These are phyloP conservation scores for Linnaemya tessellans DNA, from an alignment of 2,888 invertebrate genomes.

Conservation along the genomic window DNA sequence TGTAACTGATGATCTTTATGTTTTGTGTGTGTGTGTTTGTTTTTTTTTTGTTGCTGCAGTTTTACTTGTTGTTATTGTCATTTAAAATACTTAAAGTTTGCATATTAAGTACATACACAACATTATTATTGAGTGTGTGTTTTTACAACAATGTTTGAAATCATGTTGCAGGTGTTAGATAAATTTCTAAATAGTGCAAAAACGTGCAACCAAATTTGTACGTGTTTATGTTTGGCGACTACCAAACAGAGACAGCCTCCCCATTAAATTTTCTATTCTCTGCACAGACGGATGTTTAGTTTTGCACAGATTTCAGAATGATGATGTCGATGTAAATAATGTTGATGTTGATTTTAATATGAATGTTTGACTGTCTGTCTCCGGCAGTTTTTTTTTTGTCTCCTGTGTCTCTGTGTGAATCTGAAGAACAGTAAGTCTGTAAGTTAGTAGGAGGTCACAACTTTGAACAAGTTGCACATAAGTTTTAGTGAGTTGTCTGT, in stretches of 20 bases:
- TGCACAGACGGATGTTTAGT: neutral
- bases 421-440: conserved; percentile 43
- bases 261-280: neutral
- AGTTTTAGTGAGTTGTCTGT: conserved; percentile 47
- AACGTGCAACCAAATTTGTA: conserved; percentile 74
- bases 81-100: conserved; percentile 45
- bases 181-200: conserved; percentile 75
- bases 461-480: conserved; percentile 64
- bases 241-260: conserved; percentile 13
- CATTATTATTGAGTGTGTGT: conserved; percentile 26
- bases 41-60: neutral
- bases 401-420: conserved; percentile 46
- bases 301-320: conserved; percentile 38
- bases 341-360: conserved; percentile 67
- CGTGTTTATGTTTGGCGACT: conserved; percentile 66
- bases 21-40: neutral
- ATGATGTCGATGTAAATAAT: conserved; percentile 67
- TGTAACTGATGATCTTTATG: conserved; percentile 46
- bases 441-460: conserved; percentile 69
- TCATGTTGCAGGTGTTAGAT: conserved; percentile 74
- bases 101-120: conserved; percentile 37
- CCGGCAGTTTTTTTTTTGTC: conserved; percentile 28
- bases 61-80: neutral
- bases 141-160: conserved; percentile 59
- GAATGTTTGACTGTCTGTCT: conserved; percentile 41